phyloP scores from a whole-genome alignment of 2,113 vertebrate species.

The Cariama cristata region DNA sequence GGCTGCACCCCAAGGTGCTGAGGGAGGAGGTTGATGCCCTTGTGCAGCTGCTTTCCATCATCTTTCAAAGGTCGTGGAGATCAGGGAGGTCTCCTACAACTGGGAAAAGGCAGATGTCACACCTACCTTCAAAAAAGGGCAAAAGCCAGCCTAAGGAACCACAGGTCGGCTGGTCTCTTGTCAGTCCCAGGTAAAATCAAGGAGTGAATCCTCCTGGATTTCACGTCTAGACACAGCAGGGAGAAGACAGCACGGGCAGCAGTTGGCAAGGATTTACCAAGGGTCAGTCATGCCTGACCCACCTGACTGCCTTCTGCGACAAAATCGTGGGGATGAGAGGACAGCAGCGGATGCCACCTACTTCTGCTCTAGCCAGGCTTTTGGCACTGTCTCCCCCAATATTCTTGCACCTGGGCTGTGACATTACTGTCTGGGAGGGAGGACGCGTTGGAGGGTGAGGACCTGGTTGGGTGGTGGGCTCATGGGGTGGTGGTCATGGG shows the following conservation, averaged over 20 bases:
- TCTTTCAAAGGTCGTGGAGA: neutral
- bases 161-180: accelerated
- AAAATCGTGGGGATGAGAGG: neutral
- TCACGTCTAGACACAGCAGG: neutral
- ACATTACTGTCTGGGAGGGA: neutral
- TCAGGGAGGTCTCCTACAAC: neutral
- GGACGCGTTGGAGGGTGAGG: accelerated
- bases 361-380: neutral
- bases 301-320: neutral
- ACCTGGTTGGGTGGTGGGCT: neutral
- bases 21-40: neutral
- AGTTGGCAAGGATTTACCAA: neutral
- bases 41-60: neutral
- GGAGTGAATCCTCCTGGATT: neutral
- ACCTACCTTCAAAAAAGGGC: neutral
- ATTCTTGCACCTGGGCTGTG: too few relatives aligned
- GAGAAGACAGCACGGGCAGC: neutral
- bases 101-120: neutral
- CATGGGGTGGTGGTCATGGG: neutral
- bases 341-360: neutral
- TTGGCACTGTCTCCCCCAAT: neutral
- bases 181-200: neutral
- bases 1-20: neutral
- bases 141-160: neutral
- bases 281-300: neutral